Percentiles rank a stretch among this genome's conserved stretches.
Evolutionary conservation across 2,888 invertebrate species (phyloP).

Genomic region (Coleophora flavipennella): DNA sequence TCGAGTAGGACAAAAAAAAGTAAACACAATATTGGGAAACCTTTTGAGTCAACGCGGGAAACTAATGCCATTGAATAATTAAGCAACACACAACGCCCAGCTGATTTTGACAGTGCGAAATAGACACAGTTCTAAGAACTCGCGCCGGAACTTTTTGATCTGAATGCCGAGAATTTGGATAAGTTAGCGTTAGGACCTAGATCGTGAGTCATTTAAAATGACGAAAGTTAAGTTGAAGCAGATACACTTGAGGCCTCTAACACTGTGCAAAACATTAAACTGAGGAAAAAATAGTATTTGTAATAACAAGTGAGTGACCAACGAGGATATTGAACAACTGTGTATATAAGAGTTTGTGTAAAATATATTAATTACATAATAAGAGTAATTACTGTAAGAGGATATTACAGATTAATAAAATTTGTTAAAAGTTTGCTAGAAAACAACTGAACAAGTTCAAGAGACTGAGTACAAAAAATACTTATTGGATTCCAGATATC

Average conservation of each 20-base stretch:
- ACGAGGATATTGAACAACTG: slow-evolving; percentile 22
- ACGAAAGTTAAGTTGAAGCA: slow-evolving; percentile 68
- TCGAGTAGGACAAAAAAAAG: slow-evolving; percentile 4
- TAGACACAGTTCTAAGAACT: slow-evolving; percentile 22
- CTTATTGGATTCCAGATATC: slow-evolving; percentile 34
- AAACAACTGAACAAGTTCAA: slow-evolving; percentile 13
- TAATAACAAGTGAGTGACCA: slow-evolving; percentile 17
- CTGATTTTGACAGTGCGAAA: slow-evolving; percentile 48
- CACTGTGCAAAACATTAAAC: slow-evolving; percentile 28
- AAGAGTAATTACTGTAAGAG: too few species aligned
- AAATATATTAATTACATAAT: too few species aligned
- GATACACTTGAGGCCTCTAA: slow-evolving; percentile 38
- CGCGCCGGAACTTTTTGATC: slow-evolving; percentile 30
- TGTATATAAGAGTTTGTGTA: slow-evolving; percentile 11
- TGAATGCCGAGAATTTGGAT: slow-evolving; percentile 38
- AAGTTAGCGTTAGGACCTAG: slow-evolving; percentile 29
- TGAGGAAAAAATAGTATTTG: slow-evolving; percentile 39
- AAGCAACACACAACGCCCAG: slow-evolving; percentile 32
- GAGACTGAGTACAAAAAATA: slow-evolving; percentile 35
- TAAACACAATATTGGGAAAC: slow-evolving; percentile 4
- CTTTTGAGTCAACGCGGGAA: slow-evolving; percentile 41
- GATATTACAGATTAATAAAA: slow-evolving; percentile 5
- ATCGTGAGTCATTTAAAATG: slow-evolving; percentile 67
- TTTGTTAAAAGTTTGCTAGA: neutral
- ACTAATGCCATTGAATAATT: slow-evolving; percentile 22